phyloP scores from a whole-genome alignment of 2,797 vertebrate species.

The Chaenodraco wilsoni region DNA sequence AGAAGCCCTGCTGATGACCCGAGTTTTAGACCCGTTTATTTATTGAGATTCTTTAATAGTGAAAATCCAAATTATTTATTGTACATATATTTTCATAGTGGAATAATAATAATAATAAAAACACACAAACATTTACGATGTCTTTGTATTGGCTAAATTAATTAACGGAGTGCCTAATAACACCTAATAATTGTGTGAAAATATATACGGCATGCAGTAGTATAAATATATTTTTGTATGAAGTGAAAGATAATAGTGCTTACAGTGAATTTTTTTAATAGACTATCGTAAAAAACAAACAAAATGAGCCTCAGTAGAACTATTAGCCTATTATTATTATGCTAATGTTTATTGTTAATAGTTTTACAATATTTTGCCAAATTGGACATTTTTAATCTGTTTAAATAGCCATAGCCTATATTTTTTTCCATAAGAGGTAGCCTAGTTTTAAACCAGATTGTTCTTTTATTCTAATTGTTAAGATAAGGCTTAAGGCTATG shows the following conservation, averaged over 20 bases:
- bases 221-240: background rate
- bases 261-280: background rate
- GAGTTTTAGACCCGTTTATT: slow-evolving; percentile 94
- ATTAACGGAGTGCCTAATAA: background rate
- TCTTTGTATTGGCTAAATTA: slow-evolving; percentile 56
- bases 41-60: slow-evolving; percentile 98
- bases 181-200: background rate
- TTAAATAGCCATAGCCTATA: background rate
- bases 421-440: background rate
- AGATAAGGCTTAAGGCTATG: background rate
- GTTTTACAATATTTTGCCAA: background rate
- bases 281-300: background rate
- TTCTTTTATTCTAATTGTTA: background rate
- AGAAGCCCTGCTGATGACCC: slow-evolving; percentile 80
- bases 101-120: slow-evolving; percentile 82
- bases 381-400: too few species aligned
- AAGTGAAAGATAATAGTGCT: background rate
- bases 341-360: background rate
- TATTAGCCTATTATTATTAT: background rate
- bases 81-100: slow-evolving; percentile 99
- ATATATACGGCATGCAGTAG: background rate
- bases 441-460: too few species aligned
- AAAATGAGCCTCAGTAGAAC: background rate
- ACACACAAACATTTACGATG: slow-evolving; percentile 87
- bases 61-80: slow-evolving; percentile 99